phyloP scores from a whole-genome alignment of 2,797 vertebrate genomes.

The Florisuga fusca region DNA sequence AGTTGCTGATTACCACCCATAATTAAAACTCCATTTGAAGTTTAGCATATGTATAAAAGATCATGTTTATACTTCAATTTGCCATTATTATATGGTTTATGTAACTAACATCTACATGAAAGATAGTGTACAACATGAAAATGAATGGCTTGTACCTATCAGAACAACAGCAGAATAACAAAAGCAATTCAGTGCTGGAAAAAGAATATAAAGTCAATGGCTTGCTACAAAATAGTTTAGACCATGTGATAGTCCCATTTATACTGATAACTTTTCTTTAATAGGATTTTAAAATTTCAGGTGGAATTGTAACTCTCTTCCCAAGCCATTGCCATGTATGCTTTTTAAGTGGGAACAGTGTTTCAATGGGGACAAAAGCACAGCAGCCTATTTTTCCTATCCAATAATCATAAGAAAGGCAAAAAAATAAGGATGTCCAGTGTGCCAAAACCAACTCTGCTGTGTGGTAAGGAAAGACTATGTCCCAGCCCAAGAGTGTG shows the following conservation, averaged over 20 bases:
- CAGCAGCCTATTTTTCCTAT: neutral
- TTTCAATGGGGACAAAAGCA: neutral
- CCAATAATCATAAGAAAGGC: neutral
- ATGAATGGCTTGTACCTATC: neutral
- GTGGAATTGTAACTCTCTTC: neutral
- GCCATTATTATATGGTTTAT: neutral
- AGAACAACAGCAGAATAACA: neutral
- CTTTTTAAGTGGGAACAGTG: neutral
- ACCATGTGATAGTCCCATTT: neutral
- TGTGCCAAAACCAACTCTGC: neutral
- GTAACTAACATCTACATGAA: neutral
- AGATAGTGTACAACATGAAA: neutral
- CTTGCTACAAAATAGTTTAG: neutral
- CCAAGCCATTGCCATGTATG: fast-evolving
- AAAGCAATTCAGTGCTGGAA: neutral
- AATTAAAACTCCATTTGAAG: neutral
- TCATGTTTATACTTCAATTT: neutral
- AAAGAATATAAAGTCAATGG: neutral
- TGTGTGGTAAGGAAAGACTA: neutral
- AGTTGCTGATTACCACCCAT: neutral
- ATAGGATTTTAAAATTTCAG: neutral
- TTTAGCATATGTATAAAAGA: neutral
- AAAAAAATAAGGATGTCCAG: neutral
- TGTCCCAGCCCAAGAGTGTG: neutral
- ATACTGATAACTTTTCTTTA: neutral